Conservation (phyloP, 2,888 invertebrate genomes). For the Ditylenchus weischeri region DNA sequence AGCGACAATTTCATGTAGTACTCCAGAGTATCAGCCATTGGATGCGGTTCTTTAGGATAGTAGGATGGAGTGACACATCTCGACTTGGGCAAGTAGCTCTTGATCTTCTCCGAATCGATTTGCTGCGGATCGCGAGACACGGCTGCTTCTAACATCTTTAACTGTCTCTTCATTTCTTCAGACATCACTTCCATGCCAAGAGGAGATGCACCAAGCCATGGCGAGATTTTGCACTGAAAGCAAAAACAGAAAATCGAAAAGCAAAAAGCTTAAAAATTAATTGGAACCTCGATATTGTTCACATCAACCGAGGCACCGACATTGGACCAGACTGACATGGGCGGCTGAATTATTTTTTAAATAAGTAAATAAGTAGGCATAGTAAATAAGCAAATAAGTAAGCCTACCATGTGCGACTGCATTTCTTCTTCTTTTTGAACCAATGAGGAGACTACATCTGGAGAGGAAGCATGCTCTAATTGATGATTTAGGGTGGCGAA, state of each 20-base stretch:
- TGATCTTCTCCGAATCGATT: conserved; percentile 87
- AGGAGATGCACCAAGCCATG: conserved; percentile 78
- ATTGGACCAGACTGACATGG: no score
- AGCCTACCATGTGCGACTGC: no score
- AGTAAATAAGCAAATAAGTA: no score
- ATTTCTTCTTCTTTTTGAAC: no score
- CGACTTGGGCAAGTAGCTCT: conserved; percentile 55
- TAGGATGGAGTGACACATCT: conserved; percentile 67
- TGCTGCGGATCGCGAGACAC: conserved; percentile 93
- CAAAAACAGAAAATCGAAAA: neutral
- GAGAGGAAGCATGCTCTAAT: no score
- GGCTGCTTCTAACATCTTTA: conserved; percentile 70
- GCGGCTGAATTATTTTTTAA: no score
- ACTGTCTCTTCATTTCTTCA: conserved; percentile 42
- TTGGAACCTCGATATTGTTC: no score
- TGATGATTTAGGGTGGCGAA: no score
- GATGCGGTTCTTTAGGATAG: conserved; percentile 87
- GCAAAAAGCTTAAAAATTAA: neutral
- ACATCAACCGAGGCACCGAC: no score
- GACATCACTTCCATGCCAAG: conserved; percentile 84
- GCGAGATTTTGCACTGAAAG: conserved; percentile 46
- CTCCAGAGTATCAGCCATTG: conserved; percentile 91
- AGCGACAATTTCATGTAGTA: conserved; percentile 96
- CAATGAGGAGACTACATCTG: no score
- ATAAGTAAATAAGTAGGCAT: no score